Conservation (phyloP, 2,113 vertebrate species). For the Crocuta crocuta region DNA sequence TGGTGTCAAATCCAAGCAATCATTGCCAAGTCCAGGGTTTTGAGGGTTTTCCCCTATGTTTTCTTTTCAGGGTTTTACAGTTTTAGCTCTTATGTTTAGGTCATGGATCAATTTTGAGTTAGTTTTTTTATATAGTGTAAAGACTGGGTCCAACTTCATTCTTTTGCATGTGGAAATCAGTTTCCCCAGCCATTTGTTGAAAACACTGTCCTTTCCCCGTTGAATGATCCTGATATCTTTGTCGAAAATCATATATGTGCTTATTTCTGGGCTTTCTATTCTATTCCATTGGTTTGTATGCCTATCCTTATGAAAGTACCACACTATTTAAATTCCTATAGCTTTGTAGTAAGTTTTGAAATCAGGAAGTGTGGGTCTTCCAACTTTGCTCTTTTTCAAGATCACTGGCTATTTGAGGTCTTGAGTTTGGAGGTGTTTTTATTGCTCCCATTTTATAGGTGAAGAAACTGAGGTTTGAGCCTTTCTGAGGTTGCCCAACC, state of each 20-base stretch:
- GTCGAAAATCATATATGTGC: not conserved
- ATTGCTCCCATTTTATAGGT: not conserved
- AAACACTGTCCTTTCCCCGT: not conserved
- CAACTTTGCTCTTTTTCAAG: not conserved
- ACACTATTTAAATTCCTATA: not conserved
- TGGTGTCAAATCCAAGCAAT: not conserved
- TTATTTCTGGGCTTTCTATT: not conserved
- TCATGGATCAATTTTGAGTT: not conserved
- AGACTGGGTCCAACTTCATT: not conserved
- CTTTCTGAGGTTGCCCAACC: not conserved
- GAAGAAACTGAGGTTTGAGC: not conserved
- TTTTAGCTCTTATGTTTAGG: not conserved
- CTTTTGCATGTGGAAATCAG: not conserved
- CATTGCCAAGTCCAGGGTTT: not conserved
- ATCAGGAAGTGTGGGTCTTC: not conserved
- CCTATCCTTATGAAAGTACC: not conserved
- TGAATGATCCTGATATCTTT: not conserved
- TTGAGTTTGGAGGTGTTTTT: not conserved
- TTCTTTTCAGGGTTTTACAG: not conserved
- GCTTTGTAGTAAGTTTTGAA: constrained; percentile 36
- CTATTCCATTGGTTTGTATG: not conserved
- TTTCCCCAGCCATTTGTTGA: not conserved
- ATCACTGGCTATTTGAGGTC: not conserved
- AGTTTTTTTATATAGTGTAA: not conserved
- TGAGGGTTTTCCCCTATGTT: not conserved